Conservation (phyloP, 2,888 invertebrate species). For the Sericinus montela region DNA sequence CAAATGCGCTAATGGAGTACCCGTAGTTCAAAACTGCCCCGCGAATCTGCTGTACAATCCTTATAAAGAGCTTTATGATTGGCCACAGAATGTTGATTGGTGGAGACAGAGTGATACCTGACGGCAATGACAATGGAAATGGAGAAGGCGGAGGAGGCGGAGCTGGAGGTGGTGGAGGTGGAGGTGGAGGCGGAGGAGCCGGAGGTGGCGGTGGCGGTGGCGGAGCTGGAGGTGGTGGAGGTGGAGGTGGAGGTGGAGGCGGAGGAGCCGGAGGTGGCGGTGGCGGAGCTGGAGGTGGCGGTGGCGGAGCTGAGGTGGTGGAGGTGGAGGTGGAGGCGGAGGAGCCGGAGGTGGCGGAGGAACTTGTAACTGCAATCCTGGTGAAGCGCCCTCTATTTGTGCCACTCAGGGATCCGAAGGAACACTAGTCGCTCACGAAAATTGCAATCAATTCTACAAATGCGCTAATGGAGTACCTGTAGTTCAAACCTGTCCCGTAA, state of each 20-base stretch:
- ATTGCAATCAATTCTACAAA: conserved; percentile 42
- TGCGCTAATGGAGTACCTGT: conserved; percentile 35
- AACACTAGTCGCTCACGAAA: conserved; percentile 36
- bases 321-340: neutral
- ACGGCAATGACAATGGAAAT: neutral
- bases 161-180: neutral
- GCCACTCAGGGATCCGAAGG: conserved; percentile 33
- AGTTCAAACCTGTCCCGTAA: conserved; percentile 26
- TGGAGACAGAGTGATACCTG: conserved; percentile 26
- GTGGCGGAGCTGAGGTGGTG: neutral
- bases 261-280: neutral
- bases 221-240: too few relatives aligned
- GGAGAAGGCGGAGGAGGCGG: neutral
- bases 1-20: conserved; percentile 28
- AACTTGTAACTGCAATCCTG: conserved; percentile 28
- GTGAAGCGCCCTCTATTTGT: conserved; percentile 37
- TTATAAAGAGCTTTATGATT: conserved; percentile 28
- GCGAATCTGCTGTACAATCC: conserved; percentile 32
- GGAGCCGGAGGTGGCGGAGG: neutral
- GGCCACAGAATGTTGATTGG: conserved; percentile 33
- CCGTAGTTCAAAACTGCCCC: conserved; percentile 27
- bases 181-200: neutral
- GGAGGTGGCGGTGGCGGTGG: too few relatives aligned
- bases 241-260: too few relatives aligned
- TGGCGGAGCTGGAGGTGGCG: neutral